These are phyloP conservation scores for Enteromius thamalakanensis DNA, from an alignment of 2,797 vertebrate species.

Conservation along the genomic window DNA sequence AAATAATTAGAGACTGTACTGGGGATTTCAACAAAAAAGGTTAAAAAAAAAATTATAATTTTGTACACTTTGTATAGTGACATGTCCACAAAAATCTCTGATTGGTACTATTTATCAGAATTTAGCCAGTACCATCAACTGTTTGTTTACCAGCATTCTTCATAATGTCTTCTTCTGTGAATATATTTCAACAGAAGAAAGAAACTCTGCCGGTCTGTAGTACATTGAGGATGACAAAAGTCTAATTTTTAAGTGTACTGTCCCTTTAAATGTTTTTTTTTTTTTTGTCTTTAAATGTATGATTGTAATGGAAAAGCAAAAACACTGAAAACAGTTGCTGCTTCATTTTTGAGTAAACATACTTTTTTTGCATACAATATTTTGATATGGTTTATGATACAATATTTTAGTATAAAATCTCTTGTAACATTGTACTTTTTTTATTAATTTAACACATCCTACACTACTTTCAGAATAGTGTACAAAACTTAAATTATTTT, in stretches of 20 bases:
- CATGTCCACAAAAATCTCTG: neutral
- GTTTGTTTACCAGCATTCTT: neutral
- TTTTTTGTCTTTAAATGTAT: neutral
- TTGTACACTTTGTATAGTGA: slow-evolving; percentile 5
- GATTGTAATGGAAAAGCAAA: neutral
- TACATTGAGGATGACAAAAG: neutral
- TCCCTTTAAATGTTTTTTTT: neutral
- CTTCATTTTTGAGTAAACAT: neutral
- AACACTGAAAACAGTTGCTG: neutral
- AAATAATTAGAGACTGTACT: slow-evolving; percentile 45
- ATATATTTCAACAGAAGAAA: neutral
- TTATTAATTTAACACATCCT: neutral
- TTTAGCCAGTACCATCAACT: neutral
- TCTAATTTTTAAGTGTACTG: neutral
- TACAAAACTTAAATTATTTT: too few relatives aligned
- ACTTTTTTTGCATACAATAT: neutral
- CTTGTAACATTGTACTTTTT: neutral
- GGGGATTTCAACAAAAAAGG: slow-evolving; percentile 26
- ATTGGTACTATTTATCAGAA: neutral
- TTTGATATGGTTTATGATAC: neutral
- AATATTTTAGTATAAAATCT: neutral
- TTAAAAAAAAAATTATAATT: neutral
- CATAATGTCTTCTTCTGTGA: neutral
- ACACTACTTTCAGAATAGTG: neutral
- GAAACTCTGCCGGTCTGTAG: neutral